Base-by-base conservation (phyloP, 2,797 vertebrate genomes). In the Emydoidea blandingii region DNA sequence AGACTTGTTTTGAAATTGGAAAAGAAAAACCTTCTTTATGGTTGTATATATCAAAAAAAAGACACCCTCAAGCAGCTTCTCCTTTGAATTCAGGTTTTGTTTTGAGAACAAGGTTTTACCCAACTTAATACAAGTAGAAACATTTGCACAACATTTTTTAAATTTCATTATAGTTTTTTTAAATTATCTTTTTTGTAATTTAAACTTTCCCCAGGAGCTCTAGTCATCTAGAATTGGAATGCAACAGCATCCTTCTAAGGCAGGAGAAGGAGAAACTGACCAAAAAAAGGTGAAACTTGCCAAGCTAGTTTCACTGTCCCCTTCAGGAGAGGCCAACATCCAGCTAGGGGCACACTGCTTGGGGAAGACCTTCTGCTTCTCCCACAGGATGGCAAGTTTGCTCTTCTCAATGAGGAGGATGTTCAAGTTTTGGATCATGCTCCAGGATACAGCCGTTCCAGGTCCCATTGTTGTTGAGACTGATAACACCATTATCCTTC, bases 391-490 rank as follows among this genome's bases (percentile, higher is more conserved):
- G 87, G 98, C 97, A 93, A 99, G 98, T 50, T 99, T 99, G 1
- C 99, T 99, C 97, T 98, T 99, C 86, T 95, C 95, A 74, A 99
- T 98, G 87, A 99, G 99, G 95, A 99, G 98, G 96, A 99, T 99
- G 97, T 99, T 99, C 96, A 99, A 98, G 97, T 99, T 99, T 83
- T 99, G 98, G 94, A 99, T 99, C 93, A 99, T 98, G 81, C 99
- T 99, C 99, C 88, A 99, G 97, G 94, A 98, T 97, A 96, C 99
- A 99, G 97, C 99, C 99, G 95, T 99, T 98, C 41, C 99, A 98
- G 6, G 99, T 99, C 98, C 99, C 99, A 86, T 99, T 99, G 98
- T 99, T 99, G 97, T 99, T 99, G 7, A 99, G 97, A 37, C 99
- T 98, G 97, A 99, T 98, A 65, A 99, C 97, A 0, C 99, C 99